Base-by-base conservation (phyloP, 2,888 invertebrate genomes). In the Pyrochroa serraticornis region DNA sequence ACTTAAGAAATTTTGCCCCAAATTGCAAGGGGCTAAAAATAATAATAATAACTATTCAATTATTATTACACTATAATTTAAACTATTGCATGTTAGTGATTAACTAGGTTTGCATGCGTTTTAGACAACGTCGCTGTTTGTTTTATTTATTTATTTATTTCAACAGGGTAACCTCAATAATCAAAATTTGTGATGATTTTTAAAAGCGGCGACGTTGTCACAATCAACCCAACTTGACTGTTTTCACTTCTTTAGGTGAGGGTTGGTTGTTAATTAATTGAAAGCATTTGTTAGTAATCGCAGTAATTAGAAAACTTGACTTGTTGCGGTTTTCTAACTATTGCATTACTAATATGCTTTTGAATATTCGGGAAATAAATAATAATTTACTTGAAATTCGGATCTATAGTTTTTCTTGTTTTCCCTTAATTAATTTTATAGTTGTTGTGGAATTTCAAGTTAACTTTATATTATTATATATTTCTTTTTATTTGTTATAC, bases 81-180 rank as follows among this genome's bases (percentile, higher is more conserved):
- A 65, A 63, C 60, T 61, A 61, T 42, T 65, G 65, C 65, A 65
- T 65, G 65, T 63, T 65, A 57, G 61, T 65, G 45, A 47, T 63
- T 59, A 59, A 63, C 58, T 63, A 63, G 59, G 54, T 63, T 52
- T 63, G 57, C 57, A 57, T 57, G 57, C 51, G 50, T 50, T 56
- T 46, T 42, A 9, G 51, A 35, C 51, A 57, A 51, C 46, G 36
- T 51, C 57, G 45, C 39, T 46, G 50, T 51, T 57, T 57, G 30
- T 43, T 44, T 38, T 43, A 48, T 55, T 42, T 48, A 55, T 48
- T 12, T 30, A 10, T 38, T 43, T 47, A 47, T 47, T 54, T 47
- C 22, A 22, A 22, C 22, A 22, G 22, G 22, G 22, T 22, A 22
- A 22, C 22, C 22, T 22, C 22, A 22, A 22, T 22, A 22, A 22